Percentiles rank a stretch among this genome's conserved stretches.
Conservation (phyloP, 2,888 invertebrate genomes). For the Ectemnius continuus region DNA sequence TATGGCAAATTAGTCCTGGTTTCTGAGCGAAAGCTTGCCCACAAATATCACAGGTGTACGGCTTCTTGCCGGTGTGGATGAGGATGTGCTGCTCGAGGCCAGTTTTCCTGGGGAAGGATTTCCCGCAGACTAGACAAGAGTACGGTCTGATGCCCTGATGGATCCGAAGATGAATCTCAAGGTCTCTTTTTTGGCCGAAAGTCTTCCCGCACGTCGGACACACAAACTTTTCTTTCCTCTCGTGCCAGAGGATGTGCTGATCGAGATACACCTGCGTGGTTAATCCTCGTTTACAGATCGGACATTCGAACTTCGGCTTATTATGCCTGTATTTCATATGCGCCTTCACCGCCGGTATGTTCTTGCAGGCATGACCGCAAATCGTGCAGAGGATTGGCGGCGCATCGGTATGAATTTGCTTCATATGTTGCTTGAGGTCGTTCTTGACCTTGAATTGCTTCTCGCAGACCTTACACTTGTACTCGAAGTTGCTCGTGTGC, state of each 20-base stretch:
- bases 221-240: conserved; percentile 59
- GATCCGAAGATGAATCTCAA: conserved; percentile 65
- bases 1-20: conserved; percentile 63
- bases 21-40: conserved; percentile 65
- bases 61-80: conserved; percentile 65
- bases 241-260: conserved; percentile 63
- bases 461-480: conserved; percentile 39
- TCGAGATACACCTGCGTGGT: conserved; percentile 59
- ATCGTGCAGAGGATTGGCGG: conserved; percentile 61
- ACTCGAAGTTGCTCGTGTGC: conserved; percentile 38
- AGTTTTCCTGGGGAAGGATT: conserved; percentile 53
- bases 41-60: conserved; percentile 66
- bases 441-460: conserved; percentile 50
- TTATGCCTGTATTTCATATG: conserved; percentile 65
- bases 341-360: conserved; percentile 60
- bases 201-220: conserved; percentile 66
- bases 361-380: conserved; percentile 62
- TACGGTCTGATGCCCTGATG: conserved; percentile 69
- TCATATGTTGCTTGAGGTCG: conserved; percentile 47
- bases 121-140: conserved; percentile 64
- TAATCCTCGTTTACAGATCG: conserved; percentile 63
- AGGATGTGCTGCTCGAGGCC: conserved; percentile 64
- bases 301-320: conserved; percentile 59
- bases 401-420: conserved; percentile 40
- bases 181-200: conserved; percentile 59